phyloP scores from a whole-genome alignment of 2,797 vertebrate species.

The Argyrosomus regius region DNA sequence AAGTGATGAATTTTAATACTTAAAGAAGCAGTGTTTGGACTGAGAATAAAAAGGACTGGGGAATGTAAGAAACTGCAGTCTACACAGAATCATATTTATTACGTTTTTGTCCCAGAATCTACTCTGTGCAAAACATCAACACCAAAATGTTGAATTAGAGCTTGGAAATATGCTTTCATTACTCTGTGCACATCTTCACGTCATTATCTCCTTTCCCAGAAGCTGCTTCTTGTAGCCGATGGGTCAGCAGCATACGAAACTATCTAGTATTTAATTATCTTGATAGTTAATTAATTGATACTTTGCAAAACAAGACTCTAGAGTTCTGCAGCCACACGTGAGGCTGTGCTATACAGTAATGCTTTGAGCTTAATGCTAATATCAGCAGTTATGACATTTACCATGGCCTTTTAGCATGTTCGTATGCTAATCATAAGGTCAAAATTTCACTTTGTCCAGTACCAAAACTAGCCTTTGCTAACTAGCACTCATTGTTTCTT shows the following conservation, averaged over 20 bases:
- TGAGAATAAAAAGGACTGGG: not conserved
- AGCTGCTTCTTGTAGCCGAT: not conserved
- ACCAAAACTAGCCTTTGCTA: too few species aligned
- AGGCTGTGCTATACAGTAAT: not conserved
- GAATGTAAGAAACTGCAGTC: not conserved
- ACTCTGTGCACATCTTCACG: not conserved
- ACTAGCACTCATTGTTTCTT: too few species aligned
- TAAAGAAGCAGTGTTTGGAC: not conserved
- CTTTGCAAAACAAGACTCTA: not conserved
- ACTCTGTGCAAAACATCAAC: not conserved
- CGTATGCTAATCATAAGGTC: too few species aligned
- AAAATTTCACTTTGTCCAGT: too few species aligned
- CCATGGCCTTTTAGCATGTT: too few species aligned
- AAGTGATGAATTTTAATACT: slow-evolving; percentile 8
- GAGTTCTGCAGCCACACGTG: not conserved
- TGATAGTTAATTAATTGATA: not conserved
- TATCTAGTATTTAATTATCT: not conserved
- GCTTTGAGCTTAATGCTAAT: not conserved
- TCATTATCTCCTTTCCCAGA: not conserved
- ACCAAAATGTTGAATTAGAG: slow-evolving; percentile 1
- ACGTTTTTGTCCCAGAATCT: not conserved
- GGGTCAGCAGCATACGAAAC: not conserved
- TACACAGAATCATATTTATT: not conserved
- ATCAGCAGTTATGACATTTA: not conserved
- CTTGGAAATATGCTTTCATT: not conserved